phyloP scores from a whole-genome alignment of 2,113 vertebrate genomes.

The Prinia subflava region DNA sequence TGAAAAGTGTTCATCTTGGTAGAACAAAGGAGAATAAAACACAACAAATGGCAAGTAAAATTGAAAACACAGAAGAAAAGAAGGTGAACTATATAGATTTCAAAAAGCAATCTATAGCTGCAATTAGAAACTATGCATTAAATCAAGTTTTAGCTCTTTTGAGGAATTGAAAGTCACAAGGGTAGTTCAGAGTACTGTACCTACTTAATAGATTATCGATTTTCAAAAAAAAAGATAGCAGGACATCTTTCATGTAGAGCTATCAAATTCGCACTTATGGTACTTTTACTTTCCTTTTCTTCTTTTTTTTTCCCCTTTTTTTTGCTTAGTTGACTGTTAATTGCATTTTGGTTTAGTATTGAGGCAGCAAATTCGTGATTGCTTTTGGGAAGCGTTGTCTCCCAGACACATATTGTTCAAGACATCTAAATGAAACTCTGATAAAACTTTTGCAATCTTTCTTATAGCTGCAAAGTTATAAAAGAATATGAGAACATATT shows the following conservation, averaged over 20 bases:
- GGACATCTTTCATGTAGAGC: background rate
- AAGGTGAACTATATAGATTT: background rate
- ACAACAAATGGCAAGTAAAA: slow-evolving; percentile 14
- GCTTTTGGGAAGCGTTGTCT: background rate
- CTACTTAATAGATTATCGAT: slow-evolving; percentile 45
- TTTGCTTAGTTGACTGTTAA: background rate
- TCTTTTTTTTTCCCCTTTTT: accelerated
- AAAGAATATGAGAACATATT: background rate
- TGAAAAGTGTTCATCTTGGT: slow-evolving; percentile 30
- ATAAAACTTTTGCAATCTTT: background rate
- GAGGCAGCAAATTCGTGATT: background rate
- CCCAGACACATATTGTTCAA: background rate
- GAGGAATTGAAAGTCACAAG: background rate
- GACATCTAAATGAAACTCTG: background rate
- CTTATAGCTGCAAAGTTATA: background rate
- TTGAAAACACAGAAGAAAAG: slow-evolving; percentile 11
- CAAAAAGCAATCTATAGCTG: slow-evolving; percentile 21
- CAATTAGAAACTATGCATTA: slow-evolving; percentile 27
- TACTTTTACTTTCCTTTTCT: background rate
- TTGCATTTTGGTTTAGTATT: background rate
- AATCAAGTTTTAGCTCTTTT: slow-evolving; percentile 8
- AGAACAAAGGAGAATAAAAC: slow-evolving; percentile 36
- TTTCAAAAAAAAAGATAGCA: background rate
- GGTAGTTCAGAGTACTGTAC: background rate
- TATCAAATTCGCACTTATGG: background rate